These are phyloP conservation scores for Lasioglossum villosulum DNA, from an alignment of 2,888 invertebrate genomes.

Conservation along the genomic window DNA sequence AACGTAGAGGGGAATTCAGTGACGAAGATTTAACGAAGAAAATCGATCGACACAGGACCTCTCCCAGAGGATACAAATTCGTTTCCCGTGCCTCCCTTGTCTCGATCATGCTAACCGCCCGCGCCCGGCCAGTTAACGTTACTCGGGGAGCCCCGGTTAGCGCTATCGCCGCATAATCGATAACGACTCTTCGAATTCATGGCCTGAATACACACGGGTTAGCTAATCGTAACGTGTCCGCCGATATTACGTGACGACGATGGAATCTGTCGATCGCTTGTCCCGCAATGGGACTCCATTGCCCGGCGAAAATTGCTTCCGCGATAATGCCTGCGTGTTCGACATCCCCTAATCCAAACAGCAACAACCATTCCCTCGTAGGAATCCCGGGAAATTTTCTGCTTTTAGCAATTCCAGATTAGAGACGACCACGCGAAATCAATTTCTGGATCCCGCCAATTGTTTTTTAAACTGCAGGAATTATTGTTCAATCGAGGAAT, in stretches of 20 bases:
- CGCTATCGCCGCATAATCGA: slow-evolving; percentile 27
- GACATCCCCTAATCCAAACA: not conserved
- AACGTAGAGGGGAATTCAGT: not conserved
- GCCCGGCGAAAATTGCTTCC: not conserved
- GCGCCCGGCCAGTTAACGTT: slow-evolving; percentile 25
- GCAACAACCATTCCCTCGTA: not conserved
- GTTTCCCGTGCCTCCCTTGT: not conserved
- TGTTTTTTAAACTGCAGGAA: too few species aligned
- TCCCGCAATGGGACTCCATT: slow-evolving; percentile 10
- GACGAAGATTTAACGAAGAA: not conserved
- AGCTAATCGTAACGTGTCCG: slow-evolving; percentile 47
- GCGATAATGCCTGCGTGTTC: not conserved
- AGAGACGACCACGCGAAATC: not conserved
- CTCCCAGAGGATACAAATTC: not conserved
- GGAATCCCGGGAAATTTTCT: not conserved
- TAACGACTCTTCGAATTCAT: slow-evolving; percentile 42
- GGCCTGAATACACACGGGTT: slow-evolving; percentile 21
- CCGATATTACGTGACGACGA: slow-evolving; percentile 36
- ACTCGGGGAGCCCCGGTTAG: slow-evolving; percentile 7
- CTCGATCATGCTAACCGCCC: slow-evolving; percentile 11
- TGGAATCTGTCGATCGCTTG: slow-evolving; percentile 1
- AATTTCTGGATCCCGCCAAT: not conserved
- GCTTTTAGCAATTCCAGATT: not conserved
- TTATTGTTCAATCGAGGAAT: too few species aligned
- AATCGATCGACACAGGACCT: not conserved